Conservation (phyloP, 2,797 vertebrate genomes). For the Anableps anableps region DNA sequence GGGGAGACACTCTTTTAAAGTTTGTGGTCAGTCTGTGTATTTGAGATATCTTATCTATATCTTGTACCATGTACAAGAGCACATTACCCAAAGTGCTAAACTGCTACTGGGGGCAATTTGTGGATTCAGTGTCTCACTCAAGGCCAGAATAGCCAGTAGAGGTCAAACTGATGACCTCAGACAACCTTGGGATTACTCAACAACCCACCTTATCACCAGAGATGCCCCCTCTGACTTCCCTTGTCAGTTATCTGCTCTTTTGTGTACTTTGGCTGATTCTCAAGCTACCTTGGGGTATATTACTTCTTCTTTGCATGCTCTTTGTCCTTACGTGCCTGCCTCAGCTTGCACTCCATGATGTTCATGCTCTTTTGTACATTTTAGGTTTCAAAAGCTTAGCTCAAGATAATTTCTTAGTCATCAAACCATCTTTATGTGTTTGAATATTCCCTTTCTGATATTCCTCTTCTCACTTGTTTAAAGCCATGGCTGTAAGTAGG, state of each 20-base stretch:
- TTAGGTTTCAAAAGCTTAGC: background rate
- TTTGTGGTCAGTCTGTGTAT: background rate
- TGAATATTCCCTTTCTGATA: too few relatives aligned
- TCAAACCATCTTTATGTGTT: too few relatives aligned
- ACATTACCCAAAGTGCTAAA: background rate
- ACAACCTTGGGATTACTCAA: background rate
- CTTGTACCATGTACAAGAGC: background rate
- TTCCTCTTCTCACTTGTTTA: too few relatives aligned
- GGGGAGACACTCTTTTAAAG: background rate
- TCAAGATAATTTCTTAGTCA: background rate
- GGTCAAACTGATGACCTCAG: background rate
- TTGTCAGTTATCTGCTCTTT: background rate
- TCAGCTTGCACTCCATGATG: background rate
- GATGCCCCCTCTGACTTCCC: too few relatives aligned
- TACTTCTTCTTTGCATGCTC: background rate
- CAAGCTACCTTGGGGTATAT: background rate
- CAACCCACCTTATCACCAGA: background rate
- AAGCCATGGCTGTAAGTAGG: too few relatives aligned
- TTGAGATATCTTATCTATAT: too few relatives aligned
- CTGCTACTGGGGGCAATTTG: background rate
- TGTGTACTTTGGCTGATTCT: background rate
- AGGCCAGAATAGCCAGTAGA: background rate
- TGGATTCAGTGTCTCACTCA: background rate
- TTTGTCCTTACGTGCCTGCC: background rate
- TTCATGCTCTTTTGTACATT: background rate